Percentiles rank a stretch among this genome's conserved stretches.
Conservation (phyloP, 1,140 invertebrate genomes). For the Hyphantria cunea region DNA sequence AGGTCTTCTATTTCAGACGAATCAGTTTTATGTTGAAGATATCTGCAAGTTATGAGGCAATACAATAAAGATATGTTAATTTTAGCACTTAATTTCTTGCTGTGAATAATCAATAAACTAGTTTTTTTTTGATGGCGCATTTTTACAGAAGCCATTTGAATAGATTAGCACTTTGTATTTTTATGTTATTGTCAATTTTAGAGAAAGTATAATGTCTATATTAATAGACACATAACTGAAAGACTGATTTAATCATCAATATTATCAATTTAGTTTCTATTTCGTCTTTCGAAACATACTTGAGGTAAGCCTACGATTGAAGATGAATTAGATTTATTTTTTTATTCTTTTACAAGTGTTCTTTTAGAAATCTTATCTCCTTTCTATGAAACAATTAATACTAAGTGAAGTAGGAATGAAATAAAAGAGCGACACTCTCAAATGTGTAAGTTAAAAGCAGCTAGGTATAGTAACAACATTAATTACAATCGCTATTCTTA, state of each 20-base stretch:
- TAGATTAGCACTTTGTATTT: slow-evolving; percentile 21
- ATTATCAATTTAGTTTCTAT: not conserved
- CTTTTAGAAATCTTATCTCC: too few species aligned
- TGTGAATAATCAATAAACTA: slow-evolving; percentile 41
- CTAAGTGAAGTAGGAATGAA: too few species aligned
- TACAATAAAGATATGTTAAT: slow-evolving; percentile 30
- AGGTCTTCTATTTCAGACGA: slow-evolving; percentile 12
- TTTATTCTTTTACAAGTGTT: too few species aligned
- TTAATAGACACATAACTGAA: slow-evolving; percentile 6
- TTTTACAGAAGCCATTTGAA: slow-evolving; percentile 32
- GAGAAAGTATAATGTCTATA: slow-evolving; percentile 25
- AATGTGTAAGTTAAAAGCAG: too few species aligned
- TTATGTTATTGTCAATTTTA: slow-evolving; percentile 27
- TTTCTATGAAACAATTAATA: too few species aligned
- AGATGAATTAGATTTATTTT: too few species aligned
- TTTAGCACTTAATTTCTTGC: slow-evolving; percentile 36
- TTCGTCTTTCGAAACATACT: too few species aligned
- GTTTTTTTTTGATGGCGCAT: slow-evolving; percentile 29
- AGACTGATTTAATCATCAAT: not conserved
- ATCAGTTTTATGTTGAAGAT: slow-evolving; percentile 2
- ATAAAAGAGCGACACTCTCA: too few species aligned
- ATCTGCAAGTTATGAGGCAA: not conserved
- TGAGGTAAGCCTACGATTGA: too few species aligned
- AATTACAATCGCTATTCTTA: too few species aligned
- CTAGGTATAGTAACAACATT: too few species aligned